Conservation (phyloP, 2,888 invertebrate genomes). For the Scaptomyza flava region DNA sequence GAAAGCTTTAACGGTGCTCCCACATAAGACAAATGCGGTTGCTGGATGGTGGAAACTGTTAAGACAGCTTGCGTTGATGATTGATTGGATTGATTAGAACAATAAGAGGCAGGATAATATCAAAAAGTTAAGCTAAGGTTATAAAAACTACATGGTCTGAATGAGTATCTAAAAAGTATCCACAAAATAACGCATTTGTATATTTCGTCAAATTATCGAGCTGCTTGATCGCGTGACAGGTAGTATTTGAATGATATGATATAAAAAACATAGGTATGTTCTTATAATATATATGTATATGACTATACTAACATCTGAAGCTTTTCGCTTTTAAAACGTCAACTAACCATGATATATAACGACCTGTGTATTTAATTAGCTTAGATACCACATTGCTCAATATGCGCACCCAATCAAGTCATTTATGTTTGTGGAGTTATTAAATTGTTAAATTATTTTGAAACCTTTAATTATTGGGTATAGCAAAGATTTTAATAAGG, state of each 20-base stretch:
- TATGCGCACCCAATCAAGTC: constrained; percentile 4
- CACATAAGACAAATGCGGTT: constrained; percentile 32
- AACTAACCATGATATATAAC: background rate
- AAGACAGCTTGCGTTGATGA: constrained; percentile 17
- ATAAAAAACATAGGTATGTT: background rate
- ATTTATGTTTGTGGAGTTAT: background rate
- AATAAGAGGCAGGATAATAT: background rate
- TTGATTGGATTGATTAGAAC: constrained; percentile 25
- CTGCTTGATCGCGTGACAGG: background rate
- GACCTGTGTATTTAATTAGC: constrained; percentile 17
- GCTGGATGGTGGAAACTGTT: constrained; percentile 4
- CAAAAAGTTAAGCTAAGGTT: constrained; percentile 1
- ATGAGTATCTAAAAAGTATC: background rate
- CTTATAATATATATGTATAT: background rate
- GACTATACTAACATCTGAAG: constrained; percentile 11
- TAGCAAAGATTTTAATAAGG: too few relatives aligned
- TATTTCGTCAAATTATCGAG: constrained; percentile 3
- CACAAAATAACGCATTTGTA: background rate
- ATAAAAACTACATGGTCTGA: constrained; percentile 1
- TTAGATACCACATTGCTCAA: constrained; percentile 6
- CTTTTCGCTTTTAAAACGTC: constrained; percentile 23
- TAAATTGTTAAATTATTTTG: background rate
- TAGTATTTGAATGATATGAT: too few relatives aligned
- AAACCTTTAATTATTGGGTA: too few relatives aligned
- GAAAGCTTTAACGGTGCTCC: constrained; percentile 38